phyloP scores from a whole-genome alignment of 2,113 vertebrate species.

The Pomatostomus ruficeps region DNA sequence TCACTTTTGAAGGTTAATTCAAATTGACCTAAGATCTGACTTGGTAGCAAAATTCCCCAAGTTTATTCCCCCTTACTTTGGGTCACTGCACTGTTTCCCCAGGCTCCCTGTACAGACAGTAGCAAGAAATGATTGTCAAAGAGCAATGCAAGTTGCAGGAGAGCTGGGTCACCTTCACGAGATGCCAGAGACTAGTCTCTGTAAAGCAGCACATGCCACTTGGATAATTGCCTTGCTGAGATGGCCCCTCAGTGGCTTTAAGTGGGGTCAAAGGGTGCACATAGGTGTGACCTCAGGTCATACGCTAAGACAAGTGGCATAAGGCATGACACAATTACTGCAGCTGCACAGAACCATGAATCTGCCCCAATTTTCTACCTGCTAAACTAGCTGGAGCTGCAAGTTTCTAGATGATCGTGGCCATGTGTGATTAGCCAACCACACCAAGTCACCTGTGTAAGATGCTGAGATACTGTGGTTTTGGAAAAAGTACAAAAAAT shows the following conservation, averaged over 20 bases:
- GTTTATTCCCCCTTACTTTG: background rate
- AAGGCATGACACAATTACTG: background rate
- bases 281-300: background rate
- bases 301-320: background rate
- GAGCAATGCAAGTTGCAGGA: background rate
- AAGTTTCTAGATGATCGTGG: background rate
- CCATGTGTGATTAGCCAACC: background rate
- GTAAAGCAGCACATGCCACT: background rate
- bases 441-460: background rate
- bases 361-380: background rate
- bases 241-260: background rate
- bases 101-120: background rate
- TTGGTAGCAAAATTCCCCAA: background rate
- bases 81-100: background rate
- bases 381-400: background rate
- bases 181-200: background rate
- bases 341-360: background rate
- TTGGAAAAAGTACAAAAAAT: background rate
- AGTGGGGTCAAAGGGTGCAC: background rate
- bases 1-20: constrained; percentile 32
- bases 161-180: background rate
- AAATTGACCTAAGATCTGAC: background rate
- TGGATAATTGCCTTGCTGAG: background rate
- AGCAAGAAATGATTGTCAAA: background rate
- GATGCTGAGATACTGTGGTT: background rate